These are phyloP conservation scores for Halichondria panicea DNA, from an alignment of 37 sponge, comb jelly and placozoan species.

Conservation along the genomic window DNA sequence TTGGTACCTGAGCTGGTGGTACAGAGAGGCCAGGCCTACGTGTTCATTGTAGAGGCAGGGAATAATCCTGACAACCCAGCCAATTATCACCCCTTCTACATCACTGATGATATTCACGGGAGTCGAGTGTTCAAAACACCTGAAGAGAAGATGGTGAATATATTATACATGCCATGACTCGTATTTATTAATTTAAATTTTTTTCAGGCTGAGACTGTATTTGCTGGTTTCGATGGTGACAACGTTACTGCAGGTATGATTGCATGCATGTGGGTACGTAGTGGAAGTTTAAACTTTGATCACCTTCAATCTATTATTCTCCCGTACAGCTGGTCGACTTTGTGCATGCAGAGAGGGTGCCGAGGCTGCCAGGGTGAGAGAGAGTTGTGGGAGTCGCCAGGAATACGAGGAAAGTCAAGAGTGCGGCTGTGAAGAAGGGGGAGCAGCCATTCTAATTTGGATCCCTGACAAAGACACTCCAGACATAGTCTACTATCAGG, in stretches of 20 bases:
- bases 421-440: not conserved
- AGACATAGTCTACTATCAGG: conserved; percentile 64
- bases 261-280: too few species aligned
- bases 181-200: not conserved
- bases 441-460: conserved; percentile 42
- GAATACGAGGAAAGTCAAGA: conserved; percentile 4
- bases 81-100: conserved; percentile 76
- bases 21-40: conserved; percentile 55
- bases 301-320: not conserved
- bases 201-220: conserved; percentile 27
- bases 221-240: conserved; percentile 48
- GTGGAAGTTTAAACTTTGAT: not conserved
- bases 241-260: conserved; percentile 31
- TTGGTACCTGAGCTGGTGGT: conserved; percentile 66
- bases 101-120: conserved; percentile 48
- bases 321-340: conserved; percentile 23
- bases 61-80: conserved; percentile 4
- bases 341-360: conserved; percentile 13
- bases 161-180: not conserved
- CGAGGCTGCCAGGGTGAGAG: not conserved
- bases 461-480: conserved; percentile 61
- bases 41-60: conserved; percentile 66
- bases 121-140: conserved; percentile 14
- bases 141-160: not conserved
- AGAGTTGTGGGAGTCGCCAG: conserved; percentile 14